These are phyloP conservation scores for Entomobrya proxima DNA, from an alignment of 2,888 invertebrate species.

Conservation along the genomic window DNA sequence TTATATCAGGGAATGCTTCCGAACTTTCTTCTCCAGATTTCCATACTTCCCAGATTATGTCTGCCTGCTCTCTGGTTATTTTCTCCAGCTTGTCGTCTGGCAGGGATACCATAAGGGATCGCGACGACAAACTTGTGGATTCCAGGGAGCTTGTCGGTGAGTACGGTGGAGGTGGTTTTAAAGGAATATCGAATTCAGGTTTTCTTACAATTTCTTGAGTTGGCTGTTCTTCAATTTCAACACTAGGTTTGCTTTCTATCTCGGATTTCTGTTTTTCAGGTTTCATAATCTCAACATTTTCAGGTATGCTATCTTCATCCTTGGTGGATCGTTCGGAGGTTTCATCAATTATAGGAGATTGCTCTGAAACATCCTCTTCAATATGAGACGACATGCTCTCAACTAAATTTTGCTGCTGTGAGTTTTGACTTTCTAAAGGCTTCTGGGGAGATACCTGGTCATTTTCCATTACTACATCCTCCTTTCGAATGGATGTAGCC, in stretches of 20 bases:
- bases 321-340: background rate
- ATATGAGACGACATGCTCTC: background rate
- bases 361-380: background rate
- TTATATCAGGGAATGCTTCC: background rate
- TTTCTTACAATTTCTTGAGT: background rate
- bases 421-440: no score
- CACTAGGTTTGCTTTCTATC: no score
- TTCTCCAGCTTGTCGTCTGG: slow-evolving; percentile 26
- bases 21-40: background rate
- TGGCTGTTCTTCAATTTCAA: background rate
- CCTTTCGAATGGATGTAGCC: no score
- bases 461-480: no score
- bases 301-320: background rate
- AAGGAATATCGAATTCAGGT: slow-evolving; percentile 33
- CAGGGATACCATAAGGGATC: slow-evolving; percentile 38
- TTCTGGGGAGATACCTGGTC: no score
- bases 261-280: background rate
- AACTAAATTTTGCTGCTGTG: background rate
- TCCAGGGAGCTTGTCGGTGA: slow-evolving; percentile 68
- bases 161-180: slow-evolving; percentile 72
- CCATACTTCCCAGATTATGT: slow-evolving; percentile 51
- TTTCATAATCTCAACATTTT: background rate
- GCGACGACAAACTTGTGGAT: slow-evolving; percentile 56
- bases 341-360: background rate
- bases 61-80: slow-evolving; percentile 13